Evolutionary conservation across 2,797 vertebrate species (phyloP).

Genomic region (Dromococcyx pavoninus): DNA sequence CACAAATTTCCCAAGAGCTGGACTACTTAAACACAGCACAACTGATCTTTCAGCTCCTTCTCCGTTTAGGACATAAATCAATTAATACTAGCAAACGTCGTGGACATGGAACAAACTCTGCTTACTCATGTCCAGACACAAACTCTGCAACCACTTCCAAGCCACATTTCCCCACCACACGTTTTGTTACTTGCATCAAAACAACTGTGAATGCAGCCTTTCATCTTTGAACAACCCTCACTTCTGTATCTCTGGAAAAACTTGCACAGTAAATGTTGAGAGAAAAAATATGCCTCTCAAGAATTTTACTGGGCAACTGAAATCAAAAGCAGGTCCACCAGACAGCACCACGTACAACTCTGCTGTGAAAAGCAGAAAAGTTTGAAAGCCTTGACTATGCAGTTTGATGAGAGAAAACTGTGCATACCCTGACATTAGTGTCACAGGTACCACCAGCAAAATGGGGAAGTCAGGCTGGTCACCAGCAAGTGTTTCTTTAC

Average conservation of each 20-base stretch:
- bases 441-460: not conserved
- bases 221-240: constrained; percentile 41
- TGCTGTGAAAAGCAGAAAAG: not conserved
- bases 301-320: constrained; percentile 7
- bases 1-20: not conserved
- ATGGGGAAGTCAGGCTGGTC: not conserved
- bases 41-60: not conserved
- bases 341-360: not conserved
- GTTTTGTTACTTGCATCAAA: constrained; percentile 19
- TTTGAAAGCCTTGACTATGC: not conserved
- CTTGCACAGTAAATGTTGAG: constrained; percentile 12
- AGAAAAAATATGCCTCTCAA: constrained; percentile 34
- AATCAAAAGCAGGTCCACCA: not conserved
- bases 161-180: not conserved
- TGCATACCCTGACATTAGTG: not conserved
- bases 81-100: not conserved
- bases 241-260: constrained; percentile 40
- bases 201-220: constrained; percentile 43
- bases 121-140: not conserved
- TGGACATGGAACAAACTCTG: not conserved
- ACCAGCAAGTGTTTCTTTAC: not conserved
- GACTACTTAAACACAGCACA: not conserved
- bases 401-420: not conserved
- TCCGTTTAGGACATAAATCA: not conserved
- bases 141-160: constrained; percentile 6